Conservation (phyloP, 2,888 invertebrate species). For the Hylaea fasciaria region DNA sequence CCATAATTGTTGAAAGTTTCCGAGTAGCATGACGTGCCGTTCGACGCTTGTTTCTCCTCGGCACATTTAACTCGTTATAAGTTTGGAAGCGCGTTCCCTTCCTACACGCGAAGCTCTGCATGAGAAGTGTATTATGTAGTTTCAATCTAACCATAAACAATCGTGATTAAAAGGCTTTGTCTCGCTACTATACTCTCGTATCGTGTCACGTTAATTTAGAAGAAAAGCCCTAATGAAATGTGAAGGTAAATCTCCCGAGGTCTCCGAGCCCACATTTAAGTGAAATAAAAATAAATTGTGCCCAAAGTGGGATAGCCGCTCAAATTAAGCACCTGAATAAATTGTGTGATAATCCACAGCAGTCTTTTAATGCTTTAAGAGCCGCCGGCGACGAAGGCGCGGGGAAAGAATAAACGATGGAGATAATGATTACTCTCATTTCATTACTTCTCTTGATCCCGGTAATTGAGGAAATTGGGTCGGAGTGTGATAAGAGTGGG, state of each 20-base stretch:
- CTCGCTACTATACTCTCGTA: constrained; percentile 15
- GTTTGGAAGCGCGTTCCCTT: constrained; percentile 56
- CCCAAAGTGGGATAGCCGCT: constrained; percentile 79
- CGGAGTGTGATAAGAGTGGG: constrained; percentile 74
- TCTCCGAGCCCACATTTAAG: constrained; percentile 70
- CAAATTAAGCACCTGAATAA: constrained; percentile 85
- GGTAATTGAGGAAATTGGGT: constrained; percentile 82
- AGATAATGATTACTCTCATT: constrained; percentile 83
- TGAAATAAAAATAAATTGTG: constrained; percentile 82
- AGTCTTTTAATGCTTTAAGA: constrained; percentile 80
- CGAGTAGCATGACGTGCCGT: constrained; percentile 49
- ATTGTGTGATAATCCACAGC: constrained; percentile 83
- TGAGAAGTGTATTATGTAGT: constrained; percentile 51
- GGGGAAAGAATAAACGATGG: constrained; percentile 75
- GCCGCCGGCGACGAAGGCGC: constrained; percentile 66
- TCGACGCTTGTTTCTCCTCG: constrained; percentile 47
- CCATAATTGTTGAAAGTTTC: constrained; percentile 74
- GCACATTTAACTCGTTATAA: constrained; percentile 71
- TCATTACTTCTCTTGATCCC: constrained; percentile 83
- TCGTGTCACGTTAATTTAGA: constrained; percentile 49
- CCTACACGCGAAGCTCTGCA: constrained; percentile 38
- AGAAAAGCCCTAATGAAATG: constrained; percentile 67
- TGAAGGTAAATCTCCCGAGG: constrained; percentile 71
- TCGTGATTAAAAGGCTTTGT: constrained; percentile 14
- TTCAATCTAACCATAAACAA: constrained; percentile 39